Percentiles rank a stretch among this genome's conserved stretches.
Evolutionary conservation across 1,140 invertebrate species (phyloP).

Genomic region (Drosophila bifasciata): DNA sequence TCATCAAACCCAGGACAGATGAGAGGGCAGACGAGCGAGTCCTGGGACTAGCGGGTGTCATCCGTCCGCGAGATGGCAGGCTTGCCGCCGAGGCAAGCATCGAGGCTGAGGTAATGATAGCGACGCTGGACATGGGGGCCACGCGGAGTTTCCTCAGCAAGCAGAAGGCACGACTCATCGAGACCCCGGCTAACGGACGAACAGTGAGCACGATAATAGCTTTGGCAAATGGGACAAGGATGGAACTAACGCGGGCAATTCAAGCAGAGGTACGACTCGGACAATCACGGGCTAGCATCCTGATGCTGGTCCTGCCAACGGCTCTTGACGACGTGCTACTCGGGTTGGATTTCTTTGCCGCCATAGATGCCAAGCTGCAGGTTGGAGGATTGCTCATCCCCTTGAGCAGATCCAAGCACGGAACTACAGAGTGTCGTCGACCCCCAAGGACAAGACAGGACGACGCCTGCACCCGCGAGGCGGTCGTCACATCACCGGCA

Average conservation of each 20-base stretch:
- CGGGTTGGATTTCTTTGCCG: neutral
- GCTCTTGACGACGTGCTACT: neutral
- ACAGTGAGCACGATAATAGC: neutral
- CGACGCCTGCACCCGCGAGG: no score
- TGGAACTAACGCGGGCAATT: neutral
- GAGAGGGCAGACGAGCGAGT: no score
- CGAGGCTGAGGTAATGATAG: neutral
- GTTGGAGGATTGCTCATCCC: no score
- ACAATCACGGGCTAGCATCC: neutral
- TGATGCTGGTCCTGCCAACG: neutral
- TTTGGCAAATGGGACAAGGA: constrained; percentile 1
- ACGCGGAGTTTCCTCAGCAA: constrained; percentile 9
- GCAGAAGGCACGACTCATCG: neutral
- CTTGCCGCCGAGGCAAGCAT: no score
- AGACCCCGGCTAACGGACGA: neutral
- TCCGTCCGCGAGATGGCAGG: no score
- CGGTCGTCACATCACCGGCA: no score
- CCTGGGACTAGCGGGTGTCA: no score
- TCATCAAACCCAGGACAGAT: neutral
- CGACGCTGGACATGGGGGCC: constrained; percentile 2
- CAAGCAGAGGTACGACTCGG: neutral
- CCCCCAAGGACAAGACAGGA: no score
- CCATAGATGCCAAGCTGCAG: neutral
- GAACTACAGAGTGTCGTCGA: no score
- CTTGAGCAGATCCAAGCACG: no score